A percentile compares a stretch with the other conserved stretches of the same genome.
Conservation (phyloP, 2,888 invertebrate genomes). For the Hetaerina titia region DNA sequence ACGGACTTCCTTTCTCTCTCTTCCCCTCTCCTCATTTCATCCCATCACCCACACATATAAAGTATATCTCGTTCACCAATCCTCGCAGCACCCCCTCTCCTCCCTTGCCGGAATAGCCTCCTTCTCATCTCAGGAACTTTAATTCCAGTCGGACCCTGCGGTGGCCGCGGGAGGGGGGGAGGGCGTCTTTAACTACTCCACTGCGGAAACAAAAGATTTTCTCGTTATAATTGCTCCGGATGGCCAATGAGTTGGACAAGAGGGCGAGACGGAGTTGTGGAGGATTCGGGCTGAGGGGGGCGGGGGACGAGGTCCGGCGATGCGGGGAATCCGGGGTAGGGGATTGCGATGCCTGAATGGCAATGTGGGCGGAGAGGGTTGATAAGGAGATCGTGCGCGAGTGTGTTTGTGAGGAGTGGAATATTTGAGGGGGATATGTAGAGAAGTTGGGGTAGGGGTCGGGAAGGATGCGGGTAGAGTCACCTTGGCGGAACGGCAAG, state of each 20-base stretch:
- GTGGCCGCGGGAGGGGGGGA: background rate
- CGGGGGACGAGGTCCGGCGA: background rate
- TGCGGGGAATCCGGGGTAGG: background rate
- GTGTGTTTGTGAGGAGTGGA: background rate
- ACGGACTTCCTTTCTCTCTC: background rate
- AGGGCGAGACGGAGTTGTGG: background rate
- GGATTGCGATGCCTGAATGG: background rate
- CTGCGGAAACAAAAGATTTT: slow-evolving; percentile 65
- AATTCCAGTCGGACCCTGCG: slow-evolving; percentile 10
- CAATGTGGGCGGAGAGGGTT: background rate
- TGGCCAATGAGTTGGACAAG: slow-evolving; percentile 26
- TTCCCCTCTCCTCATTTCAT: background rate
- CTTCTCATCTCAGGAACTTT: slow-evolving; percentile 13
- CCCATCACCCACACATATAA: background rate
- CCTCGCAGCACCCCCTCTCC: background rate
- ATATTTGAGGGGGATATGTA: background rate
- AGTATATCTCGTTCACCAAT: background rate
- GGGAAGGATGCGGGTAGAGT: slow-evolving; percentile 54
- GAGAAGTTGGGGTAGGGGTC: background rate
- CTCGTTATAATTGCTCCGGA: slow-evolving; percentile 47
- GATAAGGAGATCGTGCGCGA: background rate
- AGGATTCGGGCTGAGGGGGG: background rate
- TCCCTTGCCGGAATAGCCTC: background rate
- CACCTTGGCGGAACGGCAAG: slow-evolving; percentile 51
- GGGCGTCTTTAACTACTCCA: slow-evolving; percentile 48